Evolutionary conservation across 35 echinoderm and acorn worm genomes (phyloP).

Genomic region (Heliocidaris tuberculata): DNA sequence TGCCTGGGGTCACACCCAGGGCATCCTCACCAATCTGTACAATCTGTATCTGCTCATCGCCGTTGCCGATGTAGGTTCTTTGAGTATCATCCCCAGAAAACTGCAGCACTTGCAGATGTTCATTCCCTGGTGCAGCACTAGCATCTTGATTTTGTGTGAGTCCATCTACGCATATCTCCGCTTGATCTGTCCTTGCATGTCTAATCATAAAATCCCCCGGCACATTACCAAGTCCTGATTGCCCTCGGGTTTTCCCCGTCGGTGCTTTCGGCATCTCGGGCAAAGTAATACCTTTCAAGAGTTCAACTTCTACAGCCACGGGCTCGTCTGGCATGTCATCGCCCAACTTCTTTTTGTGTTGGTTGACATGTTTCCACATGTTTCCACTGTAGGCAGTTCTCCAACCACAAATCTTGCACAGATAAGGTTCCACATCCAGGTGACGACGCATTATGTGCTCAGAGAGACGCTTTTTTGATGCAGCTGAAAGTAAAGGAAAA

Average conservation of each 20-base stretch:
- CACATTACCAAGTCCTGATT: neutral
- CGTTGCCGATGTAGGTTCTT: neutral
- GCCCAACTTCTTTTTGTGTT: conserved; percentile 53
- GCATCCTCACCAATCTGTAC: neutral
- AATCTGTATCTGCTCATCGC: neutral
- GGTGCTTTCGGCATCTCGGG: conserved; percentile 30
- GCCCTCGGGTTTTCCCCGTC: conserved; percentile 13
- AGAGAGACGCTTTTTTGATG: conserved; percentile 74
- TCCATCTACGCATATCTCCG: neutral
- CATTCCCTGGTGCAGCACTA: neutral
- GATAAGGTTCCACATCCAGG: conserved; percentile 58
- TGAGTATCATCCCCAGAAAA: neutral
- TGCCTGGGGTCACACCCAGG: neutral
- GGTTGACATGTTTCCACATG: conserved; percentile 83
- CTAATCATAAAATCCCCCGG: neutral
- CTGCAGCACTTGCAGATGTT: neutral
- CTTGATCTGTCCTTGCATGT: neutral
- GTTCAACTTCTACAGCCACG: neutral
- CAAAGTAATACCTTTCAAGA: neutral
- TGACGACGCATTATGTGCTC: conserved; percentile 81
- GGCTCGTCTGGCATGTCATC: conserved; percentile 24
- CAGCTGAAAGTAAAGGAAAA: conserved; percentile 56
- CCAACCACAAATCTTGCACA: conserved; percentile 67
- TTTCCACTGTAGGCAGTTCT: conserved; percentile 77
- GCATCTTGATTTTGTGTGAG: neutral